Percentiles rank a stretch among this genome's conserved stretches.
Conservation (phyloP, 2,113 vertebrate genomes). For the Conger conger region DNA sequence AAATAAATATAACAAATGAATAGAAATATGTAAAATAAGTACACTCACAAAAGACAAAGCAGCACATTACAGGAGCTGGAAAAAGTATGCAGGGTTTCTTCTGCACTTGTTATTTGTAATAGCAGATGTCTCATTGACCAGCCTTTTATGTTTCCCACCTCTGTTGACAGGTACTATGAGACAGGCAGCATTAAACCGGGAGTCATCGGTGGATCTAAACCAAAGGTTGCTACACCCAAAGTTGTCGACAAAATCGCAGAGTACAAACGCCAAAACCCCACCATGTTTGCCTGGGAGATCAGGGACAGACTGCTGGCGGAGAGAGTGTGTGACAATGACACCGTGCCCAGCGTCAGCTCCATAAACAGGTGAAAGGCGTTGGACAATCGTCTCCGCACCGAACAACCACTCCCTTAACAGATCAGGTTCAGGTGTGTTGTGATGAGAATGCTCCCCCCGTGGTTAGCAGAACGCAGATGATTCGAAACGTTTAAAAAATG, state of each 20-base stretch:
- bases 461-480: too few species aligned
- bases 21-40: background rate
- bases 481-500: too few species aligned
- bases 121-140: background rate
- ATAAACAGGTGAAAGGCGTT: conserved; percentile 86
- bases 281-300: conserved; percentile 99
- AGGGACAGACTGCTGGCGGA: conserved; percentile 94
- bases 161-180: conserved; percentile 89
- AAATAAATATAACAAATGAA: background rate
- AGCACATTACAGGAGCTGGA: background rate
- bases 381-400: background rate
- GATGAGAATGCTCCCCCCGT: background rate
- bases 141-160: background rate
- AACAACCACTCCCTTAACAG: background rate
- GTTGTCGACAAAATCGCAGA: conserved; percentile 99
- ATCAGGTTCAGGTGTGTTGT: background rate
- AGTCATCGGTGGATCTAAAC: conserved; percentile 99
- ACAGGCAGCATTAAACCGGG: conserved; percentile 98
- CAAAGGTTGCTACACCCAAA: conserved; percentile 99
- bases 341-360: conserved; percentile 96
- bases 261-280: conserved; percentile 99
- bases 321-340: conserved; percentile 97
- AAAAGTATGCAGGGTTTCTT: background rate
- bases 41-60: background rate
- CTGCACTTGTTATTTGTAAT: background rate